A percentile compares a stretch with the other conserved stretches of the same genome.
Evolutionary conservation across 2,888 invertebrate species (phyloP).

Genomic region (Tyria jacobaeae): DNA sequence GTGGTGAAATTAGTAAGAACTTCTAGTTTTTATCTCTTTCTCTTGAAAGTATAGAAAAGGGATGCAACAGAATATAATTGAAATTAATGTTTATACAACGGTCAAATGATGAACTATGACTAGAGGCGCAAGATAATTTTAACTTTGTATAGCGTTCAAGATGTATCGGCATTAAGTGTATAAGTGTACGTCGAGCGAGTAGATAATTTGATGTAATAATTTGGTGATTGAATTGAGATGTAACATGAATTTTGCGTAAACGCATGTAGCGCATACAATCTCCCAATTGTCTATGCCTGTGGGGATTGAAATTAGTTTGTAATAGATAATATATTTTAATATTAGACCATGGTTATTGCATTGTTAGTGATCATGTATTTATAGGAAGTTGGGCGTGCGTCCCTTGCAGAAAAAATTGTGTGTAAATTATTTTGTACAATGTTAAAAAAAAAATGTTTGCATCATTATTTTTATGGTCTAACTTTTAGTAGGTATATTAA

Average conservation of each 20-base stretch:
- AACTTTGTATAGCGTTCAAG: conserved; percentile 28
- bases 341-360: conserved; percentile 68
- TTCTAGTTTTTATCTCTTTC: not conserved
- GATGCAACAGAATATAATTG: not conserved
- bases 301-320: conserved; percentile 60
- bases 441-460: conserved; percentile 70
- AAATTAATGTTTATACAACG: not conserved
- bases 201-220: conserved; percentile 43
- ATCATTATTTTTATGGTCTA: conserved; percentile 72
- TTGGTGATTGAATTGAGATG: conserved; percentile 39
- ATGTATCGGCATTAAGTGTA: conserved; percentile 20
- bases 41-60: not conserved
- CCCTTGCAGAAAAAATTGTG: conserved; percentile 57
- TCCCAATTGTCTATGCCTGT: conserved; percentile 48
- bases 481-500: conserved; percentile 55
- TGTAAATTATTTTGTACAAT: conserved; percentile 83
- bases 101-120: conserved; percentile 30
- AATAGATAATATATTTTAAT: conserved; percentile 74
- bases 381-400: conserved; percentile 52
- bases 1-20: no score
- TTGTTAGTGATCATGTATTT: conserved; percentile 64
- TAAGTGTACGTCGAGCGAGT: conserved; percentile 35
- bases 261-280: conserved; percentile 48
- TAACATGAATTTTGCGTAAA: conserved; percentile 46
- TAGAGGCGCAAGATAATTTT: conserved; percentile 45